Evolutionary conservation across 2,888 invertebrate species (phyloP), one percentile per base, ranked within the genome.

Genomic region (Halocaridina rubra): DNA sequence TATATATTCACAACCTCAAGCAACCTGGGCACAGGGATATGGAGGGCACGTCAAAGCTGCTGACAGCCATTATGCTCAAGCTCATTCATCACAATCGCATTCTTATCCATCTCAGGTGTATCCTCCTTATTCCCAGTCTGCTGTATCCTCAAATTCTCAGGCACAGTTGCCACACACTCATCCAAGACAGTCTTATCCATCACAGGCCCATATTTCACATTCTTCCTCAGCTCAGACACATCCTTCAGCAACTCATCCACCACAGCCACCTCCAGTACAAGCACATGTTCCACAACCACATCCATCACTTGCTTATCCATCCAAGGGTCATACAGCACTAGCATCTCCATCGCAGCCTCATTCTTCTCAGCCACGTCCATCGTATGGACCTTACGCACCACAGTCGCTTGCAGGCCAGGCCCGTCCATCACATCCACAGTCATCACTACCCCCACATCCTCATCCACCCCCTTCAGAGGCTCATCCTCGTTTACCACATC

Each of bases 191-290:
- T 22, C 79, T 27, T 30, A 39, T n/a, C 1, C 79, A 3, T n/a
- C 78, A 16, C 39, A 30, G 24, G n/a, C 79, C 46, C 67, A 33
- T 67, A 5, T 69, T 24, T 19, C 53, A 3, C 53, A 53, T 69
- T 53, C 19, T 19, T 24, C 69, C 30, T 24, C 80, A 19, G 32
- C 27, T 30, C 7, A 57, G 24, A 3, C 61, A 24, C 4, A 19
- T 39, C 80, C 69, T 39, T 27, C 72, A 27, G 59, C 80, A 22
- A 10, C 67, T 32, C 76, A 76, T 27, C 64, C 77, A 16, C 24
- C 75, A 8, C 72, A 53, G n/a, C 32, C 69, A 4, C 39, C 29
- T 27, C 32, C 59, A 7, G 5, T 46, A n/a, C 69, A 69, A 16
- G 29, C 16, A 13, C 80, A 32, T 46, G 32, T 71, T 32, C 22